Percentiles rank a stretch among this genome's conserved stretches.
Evolutionary conservation across 2,113 vertebrate species (phyloP).

Genomic region (Electrona antarctica): DNA sequence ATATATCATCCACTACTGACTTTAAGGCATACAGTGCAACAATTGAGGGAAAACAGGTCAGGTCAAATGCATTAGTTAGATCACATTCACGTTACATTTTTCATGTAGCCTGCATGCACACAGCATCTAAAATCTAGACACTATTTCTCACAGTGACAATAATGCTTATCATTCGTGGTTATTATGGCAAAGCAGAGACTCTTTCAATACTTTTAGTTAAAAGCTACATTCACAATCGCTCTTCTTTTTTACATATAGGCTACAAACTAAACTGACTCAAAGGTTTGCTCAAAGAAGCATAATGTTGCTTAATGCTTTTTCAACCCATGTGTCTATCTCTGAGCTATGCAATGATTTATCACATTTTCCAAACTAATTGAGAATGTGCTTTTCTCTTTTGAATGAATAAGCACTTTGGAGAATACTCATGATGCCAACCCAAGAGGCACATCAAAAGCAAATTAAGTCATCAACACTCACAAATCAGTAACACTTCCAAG

Average conservation of each 20-base stretch:
- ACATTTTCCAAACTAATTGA: neutral
- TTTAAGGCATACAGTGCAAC: neutral
- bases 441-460: no score
- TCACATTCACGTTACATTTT: neutral
- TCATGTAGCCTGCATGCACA: constrained; percentile 10
- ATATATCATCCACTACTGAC: neutral
- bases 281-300: neutral
- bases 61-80: neutral
- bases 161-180: constrained; percentile 31
- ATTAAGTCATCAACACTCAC: no score
- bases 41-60: neutral
- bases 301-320: constrained; percentile 62
- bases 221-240: constrained; percentile 14
- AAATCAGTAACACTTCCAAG: no score
- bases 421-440: no score
- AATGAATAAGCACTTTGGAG: no score
- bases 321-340: neutral
- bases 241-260: constrained; percentile 5
- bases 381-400: no score
- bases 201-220: constrained; percentile 26
- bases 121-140: neutral
- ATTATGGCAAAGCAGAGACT: neutral
- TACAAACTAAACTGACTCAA: constrained; percentile 35
- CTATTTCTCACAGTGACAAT: constrained; percentile 19
- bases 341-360: constrained; percentile 6